Evolutionary conservation across 2,888 invertebrate species (phyloP), one percentile per base, ranked within the genome.

Genomic region (Drosophila rellima): DNA sequence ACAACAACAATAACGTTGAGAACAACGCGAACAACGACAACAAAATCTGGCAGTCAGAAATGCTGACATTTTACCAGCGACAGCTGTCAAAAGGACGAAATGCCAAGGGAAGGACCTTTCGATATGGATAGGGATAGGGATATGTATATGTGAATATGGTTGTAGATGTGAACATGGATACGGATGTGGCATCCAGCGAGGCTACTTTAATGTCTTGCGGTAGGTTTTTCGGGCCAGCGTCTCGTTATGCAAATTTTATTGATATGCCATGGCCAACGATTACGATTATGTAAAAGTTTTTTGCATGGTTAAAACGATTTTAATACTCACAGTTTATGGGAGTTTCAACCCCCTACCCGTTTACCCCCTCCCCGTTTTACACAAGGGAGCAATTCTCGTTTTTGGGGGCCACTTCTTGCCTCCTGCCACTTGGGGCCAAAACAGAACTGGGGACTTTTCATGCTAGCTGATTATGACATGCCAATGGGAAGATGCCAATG

Each of bases 181-280:
- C 26, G 51, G 54, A 33, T 62, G 55, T 40, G 42, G 23, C 33
- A 10, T 26, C 35, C 15, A 51, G 6, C 8, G 45, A 29, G 61
- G 59, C 60, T 44, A 63, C 55, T 73, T 69, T 40, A 74, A 59
- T 56, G 52, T 66, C 55, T 65, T 70, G 66, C 57, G 75, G 61
- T 65, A 45, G 74, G 54, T 48, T 60, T 48, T 35, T 20, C 18
- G 15, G 15, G 40, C 29, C n/a, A 31, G 26, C 50, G 52, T 45
- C 65, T 67, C 79, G 87, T 81, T 84, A 79, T 86, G 87, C 73
- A 81, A 86, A 84, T 87, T 86, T 79, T 81, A 86, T 84, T 81
- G 84, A 86, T 84, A 83, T 75, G 79, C 71, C 67, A 61, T 74
- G 83, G 77, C 76, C 57, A 75, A 78, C 78, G 81, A 78, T 84